Evolutionary conservation across 1,140 invertebrate genomes (phyloP), one percentile per base, ranked within the genome.

Genomic region (Cotesia vestalis): DNA sequence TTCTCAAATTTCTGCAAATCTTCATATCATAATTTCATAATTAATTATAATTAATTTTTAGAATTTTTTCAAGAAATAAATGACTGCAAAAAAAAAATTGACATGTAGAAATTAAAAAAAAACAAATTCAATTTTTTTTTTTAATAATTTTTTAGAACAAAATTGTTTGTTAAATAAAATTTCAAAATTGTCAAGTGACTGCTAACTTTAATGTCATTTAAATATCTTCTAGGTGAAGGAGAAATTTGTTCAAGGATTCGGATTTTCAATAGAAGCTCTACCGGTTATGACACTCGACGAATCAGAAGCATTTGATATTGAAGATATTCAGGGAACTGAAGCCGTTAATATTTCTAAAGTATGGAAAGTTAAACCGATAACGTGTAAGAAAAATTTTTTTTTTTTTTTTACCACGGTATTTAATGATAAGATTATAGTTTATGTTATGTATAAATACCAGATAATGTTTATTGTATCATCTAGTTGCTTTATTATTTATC

Each of bases 241-340:
- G 14, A 88, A 90, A 79, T 91, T 88, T 5, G 85, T 86, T 57
- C 89, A 90, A 69, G 91, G 91, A 27, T 76, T 90, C 35, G 86
- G 84, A n/a, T 91, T 92, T 79, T 87, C 89, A 72, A 84, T 91
- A 70, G 91, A 92, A 81, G 88, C 90, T 1, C 82, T 91, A 6
- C 90, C 90, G 9, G 88, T 91, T 71, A 89, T 87, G 9, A 76
- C 91, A 59, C 78, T 92, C 36, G 88, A 89, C 36, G 88, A 90
- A 35, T 87, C 89, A 8, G 88, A 91, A 36, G 85, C 89, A 12
- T 86, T 90, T 61, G 88, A 90, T 78, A 87, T 92, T 81, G 89
- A 91, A 78, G 81, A 86, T 66, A 87, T 90, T 75, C 84, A 81
- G 73, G 81, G 86, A 76, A 78, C 81, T 38, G 59, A 80, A n/a